Evolutionary conservation across 2,113 vertebrate species (phyloP).

Genomic region (Telmatochromis bifrenatus): DNA sequence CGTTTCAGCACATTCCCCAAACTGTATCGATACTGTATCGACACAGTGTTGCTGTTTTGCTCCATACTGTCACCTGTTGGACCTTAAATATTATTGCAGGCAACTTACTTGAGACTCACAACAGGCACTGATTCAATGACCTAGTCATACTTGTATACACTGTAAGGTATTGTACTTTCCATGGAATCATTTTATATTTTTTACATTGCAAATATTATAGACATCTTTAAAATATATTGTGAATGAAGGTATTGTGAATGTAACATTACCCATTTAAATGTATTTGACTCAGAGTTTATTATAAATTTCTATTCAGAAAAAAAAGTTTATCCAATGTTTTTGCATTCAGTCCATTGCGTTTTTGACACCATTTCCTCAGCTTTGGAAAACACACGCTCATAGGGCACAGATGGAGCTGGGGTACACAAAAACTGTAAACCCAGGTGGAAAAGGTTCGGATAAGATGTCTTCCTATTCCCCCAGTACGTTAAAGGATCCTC

Average conservation of each 20-base stretch:
- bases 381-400: accelerated
- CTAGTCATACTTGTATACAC: not conserved
- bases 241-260: not conserved
- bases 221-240: not conserved
- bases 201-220: not conserved
- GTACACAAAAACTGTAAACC: accelerated
- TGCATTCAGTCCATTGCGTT: not conserved
- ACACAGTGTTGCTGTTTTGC: not conserved
- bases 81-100: not conserved
- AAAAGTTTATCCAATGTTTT: accelerated
- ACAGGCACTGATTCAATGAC: not conserved
- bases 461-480: not conserved
- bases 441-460: not conserved
- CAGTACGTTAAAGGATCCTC: not conserved
- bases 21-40: not conserved
- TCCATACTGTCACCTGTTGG: not conserved
- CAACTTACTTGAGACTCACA: not conserved
- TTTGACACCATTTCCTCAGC: accelerated
- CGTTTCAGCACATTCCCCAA: not conserved
- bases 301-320: not conserved
- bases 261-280: not conserved
- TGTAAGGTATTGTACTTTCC: accelerated
- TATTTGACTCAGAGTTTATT: not conserved
- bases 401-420: not conserved
- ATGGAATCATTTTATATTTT: accelerated